A percentile compares a stretch with the other conserved stretches of the same genome.
These are phyloP conservation scores for Falcunculus frontatus DNA, from an alignment of 2,113 vertebrate genomes.

Conservation along the genomic window DNA sequence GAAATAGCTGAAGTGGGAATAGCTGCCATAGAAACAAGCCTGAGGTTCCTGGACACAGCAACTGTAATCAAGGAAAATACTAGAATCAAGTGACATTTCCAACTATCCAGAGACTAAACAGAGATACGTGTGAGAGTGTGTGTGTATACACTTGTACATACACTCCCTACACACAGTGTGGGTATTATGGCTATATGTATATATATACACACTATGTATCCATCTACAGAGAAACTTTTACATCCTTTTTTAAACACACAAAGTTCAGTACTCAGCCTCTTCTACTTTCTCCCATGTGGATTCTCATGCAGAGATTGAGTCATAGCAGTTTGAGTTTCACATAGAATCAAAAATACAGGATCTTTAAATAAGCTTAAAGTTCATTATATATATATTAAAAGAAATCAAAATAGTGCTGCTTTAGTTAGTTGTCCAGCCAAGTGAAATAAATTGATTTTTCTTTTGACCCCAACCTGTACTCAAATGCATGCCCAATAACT, in stretches of 20 bases:
- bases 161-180: neutral
- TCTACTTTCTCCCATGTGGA: neutral
- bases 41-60: neutral
- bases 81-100: neutral
- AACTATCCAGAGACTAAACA: neutral
- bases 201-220: neutral
- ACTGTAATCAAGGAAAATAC: neutral
- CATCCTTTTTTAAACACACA: neutral
- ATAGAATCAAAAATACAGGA: neutral
- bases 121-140: neutral
- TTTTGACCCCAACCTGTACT: neutral
- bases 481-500: neutral
- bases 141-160: neutral
- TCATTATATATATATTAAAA: neutral
- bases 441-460: neutral
- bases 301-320: neutral
- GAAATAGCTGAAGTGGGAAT: neutral
- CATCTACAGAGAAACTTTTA: neutral
- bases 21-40: constrained; percentile 30
- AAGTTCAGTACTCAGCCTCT: neutral
- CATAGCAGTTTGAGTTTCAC: neutral
- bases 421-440: neutral
- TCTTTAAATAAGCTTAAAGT: neutral
- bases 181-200: neutral
- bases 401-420: neutral